A percentile compares a stretch with the other conserved stretches of the same genome.
Conservation (phyloP, 1,140 invertebrate genomes). For the Cydia fagiglandana region DNA sequence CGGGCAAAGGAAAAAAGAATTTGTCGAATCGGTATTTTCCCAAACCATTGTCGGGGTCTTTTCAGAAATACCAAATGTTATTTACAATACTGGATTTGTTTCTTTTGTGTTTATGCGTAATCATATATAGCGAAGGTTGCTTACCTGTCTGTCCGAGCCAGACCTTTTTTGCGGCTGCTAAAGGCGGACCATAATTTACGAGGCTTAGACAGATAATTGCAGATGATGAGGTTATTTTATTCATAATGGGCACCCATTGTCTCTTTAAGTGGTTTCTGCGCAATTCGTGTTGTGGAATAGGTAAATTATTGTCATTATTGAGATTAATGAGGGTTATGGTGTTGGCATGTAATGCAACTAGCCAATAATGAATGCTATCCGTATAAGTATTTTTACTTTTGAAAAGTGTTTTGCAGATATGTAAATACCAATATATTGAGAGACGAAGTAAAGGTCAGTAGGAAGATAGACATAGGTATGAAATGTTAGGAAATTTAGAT, state of each 20-base stretch:
- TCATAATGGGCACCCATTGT: constrained; percentile 38
- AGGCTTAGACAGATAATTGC: constrained; percentile 62
- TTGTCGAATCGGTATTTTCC: constrained; percentile 57
- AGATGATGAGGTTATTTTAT: constrained; percentile 54
- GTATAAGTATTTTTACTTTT: not conserved
- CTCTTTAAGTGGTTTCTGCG: constrained; percentile 35
- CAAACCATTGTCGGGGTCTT: constrained; percentile 60
- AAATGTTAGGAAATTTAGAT: too few species aligned
- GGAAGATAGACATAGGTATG: too few species aligned
- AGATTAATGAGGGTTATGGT: not conserved
- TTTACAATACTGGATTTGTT: constrained; percentile 52
- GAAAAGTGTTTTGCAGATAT: too few species aligned
- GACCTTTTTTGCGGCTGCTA: constrained; percentile 48
- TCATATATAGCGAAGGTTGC: constrained; percentile 36
- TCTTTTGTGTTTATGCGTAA: constrained; percentile 42
- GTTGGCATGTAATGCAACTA: not conserved
- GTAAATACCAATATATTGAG: too few species aligned
- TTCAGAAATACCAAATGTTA: constrained; percentile 56
- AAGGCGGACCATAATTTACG: constrained; percentile 58
- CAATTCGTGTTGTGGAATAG: constrained; percentile 8
- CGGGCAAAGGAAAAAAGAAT: constrained; percentile 49
- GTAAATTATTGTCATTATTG: constrained; percentile 33
- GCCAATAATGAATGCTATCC: not conserved
- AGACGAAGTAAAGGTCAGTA: too few species aligned
- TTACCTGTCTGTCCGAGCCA: constrained; percentile 37